Evolutionary conservation across 2,797 vertebrate genomes (phyloP), one percentile per base, ranked within the genome.

Genomic region (Erpetoichthys calabaricus): DNA sequence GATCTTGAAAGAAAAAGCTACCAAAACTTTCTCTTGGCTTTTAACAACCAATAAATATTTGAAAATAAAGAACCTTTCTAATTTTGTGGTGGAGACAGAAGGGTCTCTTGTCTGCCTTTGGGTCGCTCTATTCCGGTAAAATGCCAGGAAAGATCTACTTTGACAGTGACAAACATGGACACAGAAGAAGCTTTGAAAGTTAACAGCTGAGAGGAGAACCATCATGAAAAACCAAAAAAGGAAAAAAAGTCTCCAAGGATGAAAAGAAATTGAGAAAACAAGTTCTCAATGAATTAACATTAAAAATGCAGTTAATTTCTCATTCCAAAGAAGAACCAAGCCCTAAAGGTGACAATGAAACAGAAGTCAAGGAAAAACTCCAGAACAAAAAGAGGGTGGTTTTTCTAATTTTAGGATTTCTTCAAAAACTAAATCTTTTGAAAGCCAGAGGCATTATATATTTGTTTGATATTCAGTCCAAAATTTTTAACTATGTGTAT

Each of bases 331-430:
- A 69, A 8, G 60, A 57, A 4, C 50, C 62, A 0, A 49, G 50
- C 6, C 68, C 42, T 4, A 79, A 80, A 45, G 73, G 59, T 46
- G 72, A 69, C 58, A 49, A 58, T 42, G 77, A 80, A 45, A 59
- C 57, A 44, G 4, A n/a, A n/a, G n/a, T 45, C 60, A 85, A 86
- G 80, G 93, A 76, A 66, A 85, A 63, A 80, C 88, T 5, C 75
- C 75, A 58, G 94, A 97, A 68, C 89, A 87, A 70, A 89, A 58
- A 70, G 90, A 89, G 74, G 95, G 96, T 0, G 88, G 82, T 6
- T 98, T 99, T 66, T 88, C 90, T 55, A 98, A 98, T 70, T 98
- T 96, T 73, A 77, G 80, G 59, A 89, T 99, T 60, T 92, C 91
- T 10, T 62, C 82, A 57, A 70, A 78, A 62, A 98, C 92, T 42